phyloP scores from a whole-genome alignment of 2,113 vertebrate species.

The Megaceryle maxima region DNA sequence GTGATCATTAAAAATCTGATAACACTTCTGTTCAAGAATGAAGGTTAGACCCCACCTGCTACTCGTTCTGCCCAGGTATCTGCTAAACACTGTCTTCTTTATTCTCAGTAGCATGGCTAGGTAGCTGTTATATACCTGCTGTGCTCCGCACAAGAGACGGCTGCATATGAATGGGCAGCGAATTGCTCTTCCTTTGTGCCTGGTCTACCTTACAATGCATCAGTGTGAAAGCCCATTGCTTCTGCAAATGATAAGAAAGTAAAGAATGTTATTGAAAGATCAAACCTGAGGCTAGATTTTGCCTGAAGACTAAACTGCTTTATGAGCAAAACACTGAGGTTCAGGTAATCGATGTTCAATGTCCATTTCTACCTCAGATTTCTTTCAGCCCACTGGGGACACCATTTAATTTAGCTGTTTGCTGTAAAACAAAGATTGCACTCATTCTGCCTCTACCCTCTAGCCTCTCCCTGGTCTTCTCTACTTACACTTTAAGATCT shows the following conservation, averaged over 20 bases:
- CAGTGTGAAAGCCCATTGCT: slow-evolving; percentile 46
- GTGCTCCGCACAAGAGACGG: slow-evolving; percentile 12
- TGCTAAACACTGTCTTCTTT: slow-evolving; percentile 51
- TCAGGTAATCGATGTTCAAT: slow-evolving; percentile 56
- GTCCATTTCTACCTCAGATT: slow-evolving; percentile 55
- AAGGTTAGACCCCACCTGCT: slow-evolving; percentile 35
- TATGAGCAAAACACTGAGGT: slow-evolving; percentile 46
- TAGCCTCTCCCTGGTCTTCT: slow-evolving; percentile 42
- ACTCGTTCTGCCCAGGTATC: slow-evolving; percentile 28
- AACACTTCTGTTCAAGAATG: slow-evolving; percentile 20
- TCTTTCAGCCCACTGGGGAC: slow-evolving; percentile 64
- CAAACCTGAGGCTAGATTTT: slow-evolving; percentile 49
- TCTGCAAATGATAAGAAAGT: slow-evolving; percentile 63
- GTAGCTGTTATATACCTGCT: slow-evolving; percentile 49
- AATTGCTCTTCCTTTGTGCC: slow-evolving; percentile 48
- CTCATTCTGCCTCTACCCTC: slow-evolving; percentile 46
- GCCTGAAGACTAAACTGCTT: slow-evolving; percentile 51
- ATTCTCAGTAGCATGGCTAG: neutral
- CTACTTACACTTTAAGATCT: slow-evolving; percentile 36
- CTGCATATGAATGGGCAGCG: slow-evolving; percentile 30
- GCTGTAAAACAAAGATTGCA: slow-evolving; percentile 59
- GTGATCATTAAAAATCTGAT: slow-evolving; percentile 48
- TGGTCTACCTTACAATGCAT: slow-evolving; percentile 38
- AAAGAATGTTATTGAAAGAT: slow-evolving; percentile 64
- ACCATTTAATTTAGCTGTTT: slow-evolving; percentile 69